These are phyloP conservation scores for Meriones unguiculatus DNA, from an alignment of 2,113 vertebrate genomes.

Conservation along the genomic window DNA sequence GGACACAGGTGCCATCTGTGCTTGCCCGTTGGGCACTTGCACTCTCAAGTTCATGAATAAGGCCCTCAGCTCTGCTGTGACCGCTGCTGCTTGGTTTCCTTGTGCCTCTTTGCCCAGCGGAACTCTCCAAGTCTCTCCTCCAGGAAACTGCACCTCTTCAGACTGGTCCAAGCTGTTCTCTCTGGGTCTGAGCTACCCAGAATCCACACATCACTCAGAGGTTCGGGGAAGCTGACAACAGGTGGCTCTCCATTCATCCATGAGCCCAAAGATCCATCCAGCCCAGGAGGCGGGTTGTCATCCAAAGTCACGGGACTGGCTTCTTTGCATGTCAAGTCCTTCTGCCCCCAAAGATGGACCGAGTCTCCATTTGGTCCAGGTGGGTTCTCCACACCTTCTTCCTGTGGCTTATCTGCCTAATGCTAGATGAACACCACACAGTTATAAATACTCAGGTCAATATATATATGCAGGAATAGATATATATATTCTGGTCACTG, in stretches of 20 bases:
- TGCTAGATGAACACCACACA: slow-evolving; percentile 88
- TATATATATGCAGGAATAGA: slow-evolving; percentile 87
- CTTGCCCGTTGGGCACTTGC: background rate
- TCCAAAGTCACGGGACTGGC: slow-evolving; percentile 6
- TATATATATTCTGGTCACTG: slow-evolving; percentile 85
- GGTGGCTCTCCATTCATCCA: slow-evolving; percentile 79
- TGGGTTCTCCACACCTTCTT: slow-evolving; percentile 76
- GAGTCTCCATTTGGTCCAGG: slow-evolving; percentile 65
- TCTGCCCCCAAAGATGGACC: slow-evolving; percentile 3
- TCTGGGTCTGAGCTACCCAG: slow-evolving; percentile 74
- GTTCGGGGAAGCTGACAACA: slow-evolving; percentile 83
- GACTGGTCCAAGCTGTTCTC: slow-evolving; percentile 69
- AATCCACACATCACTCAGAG: slow-evolving; percentile 84
- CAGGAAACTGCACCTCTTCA: slow-evolving; percentile 65
- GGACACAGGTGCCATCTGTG: background rate
- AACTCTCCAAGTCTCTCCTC: slow-evolving; percentile 74
- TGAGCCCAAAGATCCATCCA: slow-evolving; percentile 84
- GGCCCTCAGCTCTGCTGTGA: background rate
- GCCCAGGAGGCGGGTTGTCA: slow-evolving; percentile 71
- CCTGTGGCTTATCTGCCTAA: slow-evolving; percentile 80
- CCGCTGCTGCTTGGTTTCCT: background rate
- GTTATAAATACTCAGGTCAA: slow-evolving; percentile 88
- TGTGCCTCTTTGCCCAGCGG: slow-evolving; percentile 6
- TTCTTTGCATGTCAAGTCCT: slow-evolving; percentile 74
- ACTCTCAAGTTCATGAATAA: background rate